Evolutionary conservation across 2,797 vertebrate genomes (phyloP), one percentile per base, ranked within the genome.

Genomic region (Morus bassanus): DNA sequence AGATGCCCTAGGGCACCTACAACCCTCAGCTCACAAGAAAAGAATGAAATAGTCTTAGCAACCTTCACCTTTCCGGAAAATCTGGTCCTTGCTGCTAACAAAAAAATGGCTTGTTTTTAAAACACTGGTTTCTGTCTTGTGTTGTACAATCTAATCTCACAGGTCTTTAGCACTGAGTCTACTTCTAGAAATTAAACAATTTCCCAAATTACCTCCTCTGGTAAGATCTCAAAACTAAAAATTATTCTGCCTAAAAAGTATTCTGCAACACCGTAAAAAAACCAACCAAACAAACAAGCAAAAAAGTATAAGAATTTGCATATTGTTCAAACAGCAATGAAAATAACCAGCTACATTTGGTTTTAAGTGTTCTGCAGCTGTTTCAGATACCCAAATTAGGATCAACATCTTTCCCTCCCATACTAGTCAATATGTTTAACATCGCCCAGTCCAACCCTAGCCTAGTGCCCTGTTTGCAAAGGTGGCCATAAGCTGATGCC

Each of bases 1-100:
- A 94, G 63, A 81, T 48, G 80, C 69, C 89, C 86, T 33, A 68
- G 56, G n/a, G 54, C 68, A 73, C 46, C 63, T 86, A 17, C 24
- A 91, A 65, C 23, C 28, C 54, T 75, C 63, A 88, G 60, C n/a
- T 89, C 72, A 95, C 78, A 82, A 77, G 65, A 63, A 90, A 96
- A 92, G 72, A 95, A 97, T 88, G 80, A 70, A 63, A 54, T n/a
- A 46, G 46, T 84, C 39, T 89, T 74, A 51, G 31, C 50, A 61
- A 73, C 60, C 50, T 90, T 89, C 74, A 77, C 90, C 69, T 78
- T 96, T 97, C 96, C 80, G 76, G 96, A 97, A 97, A 96, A 85
- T 96, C 97, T 88, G 63, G 95, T 91, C 60, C 41, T 82, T 91
- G 56, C 54, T 83, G 51, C 51, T 81, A 78, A 75, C 43, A 70